These are phyloP conservation scores for Clytia hemisphaerica DNA, from an alignment of 30 jellyfish, hydroid and myxozoan species.

Conservation along the genomic window DNA sequence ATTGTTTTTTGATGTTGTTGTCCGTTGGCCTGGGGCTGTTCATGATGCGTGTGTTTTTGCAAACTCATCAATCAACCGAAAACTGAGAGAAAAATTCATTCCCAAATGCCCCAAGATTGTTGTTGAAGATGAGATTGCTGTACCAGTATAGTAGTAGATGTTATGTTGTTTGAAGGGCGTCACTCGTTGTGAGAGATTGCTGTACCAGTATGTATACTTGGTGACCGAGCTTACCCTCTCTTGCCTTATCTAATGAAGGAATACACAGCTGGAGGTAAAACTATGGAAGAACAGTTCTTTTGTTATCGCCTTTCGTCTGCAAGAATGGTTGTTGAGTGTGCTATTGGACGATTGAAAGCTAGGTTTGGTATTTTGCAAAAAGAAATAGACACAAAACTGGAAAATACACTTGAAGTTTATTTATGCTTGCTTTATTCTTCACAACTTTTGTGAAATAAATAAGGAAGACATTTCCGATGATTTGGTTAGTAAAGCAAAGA, in stretches of 20 bases:
- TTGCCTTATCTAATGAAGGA: conserved; percentile 61
- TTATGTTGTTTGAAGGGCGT: too few relatives aligned
- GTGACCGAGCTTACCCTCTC: conserved; percentile 75
- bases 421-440: conserved; percentile 42
- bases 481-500: too few relatives aligned
- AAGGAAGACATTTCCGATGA: conserved; percentile 15
- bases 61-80: too few relatives aligned
- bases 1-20: too few relatives aligned
- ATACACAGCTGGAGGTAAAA: conserved; percentile 14
- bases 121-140: too few relatives aligned
- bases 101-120: too few relatives aligned
- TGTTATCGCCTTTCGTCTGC: conserved; percentile 49
- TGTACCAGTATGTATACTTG: conserved; percentile 45
- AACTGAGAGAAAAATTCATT: too few relatives aligned
- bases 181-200: conserved; percentile 14
- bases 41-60: too few relatives aligned
- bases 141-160: too few relatives aligned
- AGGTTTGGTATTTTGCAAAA: conserved; percentile 32
- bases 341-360: conserved; percentile 58
- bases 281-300: conserved; percentile 14
- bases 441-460: conserved; percentile 37
- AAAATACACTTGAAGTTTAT: conserved; percentile 33
- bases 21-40: too few relatives aligned
- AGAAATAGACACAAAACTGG: conserved; percentile 40
- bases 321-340: conserved; percentile 54